phyloP scores from a whole-genome alignment of 2,113 vertebrate genomes.

The Triplophysa rosa region DNA sequence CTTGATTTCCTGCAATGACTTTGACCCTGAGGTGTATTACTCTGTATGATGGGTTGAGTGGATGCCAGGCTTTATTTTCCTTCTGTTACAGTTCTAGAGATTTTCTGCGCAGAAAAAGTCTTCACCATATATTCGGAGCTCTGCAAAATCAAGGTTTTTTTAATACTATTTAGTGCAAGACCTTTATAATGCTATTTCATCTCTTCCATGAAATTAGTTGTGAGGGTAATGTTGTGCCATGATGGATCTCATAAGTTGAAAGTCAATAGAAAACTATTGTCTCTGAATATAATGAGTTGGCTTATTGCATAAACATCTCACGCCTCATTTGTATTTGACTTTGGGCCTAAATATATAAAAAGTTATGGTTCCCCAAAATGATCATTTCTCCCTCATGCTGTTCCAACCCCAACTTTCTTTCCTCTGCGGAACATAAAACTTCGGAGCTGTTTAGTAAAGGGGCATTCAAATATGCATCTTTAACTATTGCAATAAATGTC shows the following conservation, averaged over 20 bases:
- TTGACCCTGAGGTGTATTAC: neutral
- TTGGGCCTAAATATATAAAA: neutral
- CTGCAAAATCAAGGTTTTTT: neutral
- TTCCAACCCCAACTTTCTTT: too few species aligned
- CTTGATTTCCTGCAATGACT: slow-evolving; percentile 13
- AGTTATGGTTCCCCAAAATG: neutral
- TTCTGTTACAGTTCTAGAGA: neutral
- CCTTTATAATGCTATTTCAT: neutral
- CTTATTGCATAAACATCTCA: neutral
- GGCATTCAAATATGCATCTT: too few species aligned
- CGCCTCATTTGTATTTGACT: neutral
- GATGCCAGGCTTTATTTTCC: neutral
- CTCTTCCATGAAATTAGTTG: neutral
- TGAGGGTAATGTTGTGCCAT: slow-evolving; percentile 7
- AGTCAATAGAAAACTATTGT: neutral
- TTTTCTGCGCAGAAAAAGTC: neutral
- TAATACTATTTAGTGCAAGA: neutral
- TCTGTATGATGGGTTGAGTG: neutral
- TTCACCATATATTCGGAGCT: neutral
- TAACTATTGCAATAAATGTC: too few species aligned
- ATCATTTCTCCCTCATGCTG: too few species aligned
- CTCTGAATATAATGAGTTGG: neutral
- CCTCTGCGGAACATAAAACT: too few species aligned
- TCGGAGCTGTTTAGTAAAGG: too few species aligned
- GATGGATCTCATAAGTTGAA: neutral